Percentiles rank a stretch among this genome's conserved stretches.
phyloP scores from a whole-genome alignment of 2,797 vertebrate genomes.

The Vultur gryphus region DNA sequence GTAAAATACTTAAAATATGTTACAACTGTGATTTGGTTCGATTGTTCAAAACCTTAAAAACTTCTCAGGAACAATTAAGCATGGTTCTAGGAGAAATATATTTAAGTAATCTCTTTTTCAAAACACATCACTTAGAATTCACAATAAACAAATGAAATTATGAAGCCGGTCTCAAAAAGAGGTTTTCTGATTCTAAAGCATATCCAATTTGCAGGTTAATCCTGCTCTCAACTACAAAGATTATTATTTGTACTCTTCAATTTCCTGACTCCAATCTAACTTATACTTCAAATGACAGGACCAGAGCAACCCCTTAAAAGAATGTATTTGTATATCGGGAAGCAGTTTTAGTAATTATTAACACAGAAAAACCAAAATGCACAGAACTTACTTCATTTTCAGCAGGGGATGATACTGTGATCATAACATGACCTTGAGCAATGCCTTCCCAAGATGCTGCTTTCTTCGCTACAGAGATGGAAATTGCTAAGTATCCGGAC shows the following conservation, averaged over 20 bases:
- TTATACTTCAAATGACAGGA: background rate
- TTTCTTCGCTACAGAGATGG: slow-evolving; percentile 97
- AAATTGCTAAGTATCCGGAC: slow-evolving; percentile 95
- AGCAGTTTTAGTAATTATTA: background rate
- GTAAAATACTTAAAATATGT: background rate
- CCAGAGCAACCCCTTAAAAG: background rate
- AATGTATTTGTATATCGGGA: background rate
- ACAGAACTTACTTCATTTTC: slow-evolving; percentile 84
- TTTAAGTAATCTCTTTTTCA: background rate
- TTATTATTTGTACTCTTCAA: background rate
- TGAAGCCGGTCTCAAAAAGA: background rate
- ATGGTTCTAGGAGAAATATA: background rate
- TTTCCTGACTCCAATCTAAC: background rate
- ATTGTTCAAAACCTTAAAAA: background rate
- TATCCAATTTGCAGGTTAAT: background rate
- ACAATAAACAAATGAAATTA: background rate
- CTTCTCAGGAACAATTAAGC: background rate
- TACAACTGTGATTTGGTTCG: background rate
- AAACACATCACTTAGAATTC: background rate
- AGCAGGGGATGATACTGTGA: slow-evolving; percentile 91
- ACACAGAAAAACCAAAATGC: background rate
- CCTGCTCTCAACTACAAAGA: background rate
- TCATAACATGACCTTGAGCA: slow-evolving; percentile 95
- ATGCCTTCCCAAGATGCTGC: slow-evolving; percentile 95
- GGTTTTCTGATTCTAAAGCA: background rate